Evolutionary conservation across 2,797 vertebrate species (phyloP).

Genomic region (Pteronotus mesoamericanus): DNA sequence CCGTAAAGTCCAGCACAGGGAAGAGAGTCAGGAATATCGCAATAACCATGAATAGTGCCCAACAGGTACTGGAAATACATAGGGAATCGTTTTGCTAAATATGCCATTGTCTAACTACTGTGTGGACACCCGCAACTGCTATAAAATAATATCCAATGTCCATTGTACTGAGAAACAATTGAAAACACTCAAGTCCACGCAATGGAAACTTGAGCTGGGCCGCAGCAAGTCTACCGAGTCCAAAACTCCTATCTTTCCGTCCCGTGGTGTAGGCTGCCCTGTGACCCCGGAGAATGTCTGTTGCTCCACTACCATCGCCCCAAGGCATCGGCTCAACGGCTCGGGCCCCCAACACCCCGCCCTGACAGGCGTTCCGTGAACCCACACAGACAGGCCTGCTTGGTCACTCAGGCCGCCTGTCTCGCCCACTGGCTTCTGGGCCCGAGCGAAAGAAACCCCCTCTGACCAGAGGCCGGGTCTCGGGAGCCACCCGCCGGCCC

Average conservation of each 20-base stretch:
- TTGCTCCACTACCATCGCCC: too few relatives aligned
- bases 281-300: background rate
- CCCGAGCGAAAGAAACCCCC: rapidly evolving
- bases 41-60: rapidly evolving
- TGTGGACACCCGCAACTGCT: too few relatives aligned
- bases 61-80: too few relatives aligned
- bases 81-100: too few relatives aligned
- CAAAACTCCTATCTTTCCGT: background rate
- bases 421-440: rapidly evolving
- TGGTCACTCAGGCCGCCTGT: rapidly evolving
- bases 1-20: too few relatives aligned
- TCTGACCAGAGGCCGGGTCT: background rate
- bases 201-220: background rate
- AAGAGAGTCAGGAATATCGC: too few relatives aligned
- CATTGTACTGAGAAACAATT: too few relatives aligned
- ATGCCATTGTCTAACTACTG: too few relatives aligned
- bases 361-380: rapidly evolving
- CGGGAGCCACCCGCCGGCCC: background rate
- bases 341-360: too few relatives aligned
- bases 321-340: background rate
- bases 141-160: too few relatives aligned
- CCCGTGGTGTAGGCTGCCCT: background rate
- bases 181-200: background rate
- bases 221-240: background rate
- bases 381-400: rapidly evolving